Evolutionary conservation across 2,888 invertebrate species (phyloP), one percentile per base, ranked within the genome.

Genomic region (Pheosia gnoma): DNA sequence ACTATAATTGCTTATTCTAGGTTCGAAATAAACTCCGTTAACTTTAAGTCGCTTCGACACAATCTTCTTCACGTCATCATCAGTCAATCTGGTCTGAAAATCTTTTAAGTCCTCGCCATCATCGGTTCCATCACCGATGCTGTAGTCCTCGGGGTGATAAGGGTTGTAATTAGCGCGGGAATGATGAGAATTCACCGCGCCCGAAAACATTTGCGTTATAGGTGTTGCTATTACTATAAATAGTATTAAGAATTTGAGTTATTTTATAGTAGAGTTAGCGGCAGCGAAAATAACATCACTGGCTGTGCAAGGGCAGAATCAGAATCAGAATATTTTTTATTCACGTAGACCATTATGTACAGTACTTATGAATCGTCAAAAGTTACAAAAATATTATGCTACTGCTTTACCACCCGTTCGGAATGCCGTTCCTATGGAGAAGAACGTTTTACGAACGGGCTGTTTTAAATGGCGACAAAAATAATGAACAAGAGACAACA

Each of bases 91-190:
- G 7, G 5, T 13, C 5, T 51, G 13, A 5, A 13, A 13, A 49
- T 49, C 3, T 13, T 10, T 49, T 13, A n/a, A 7, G 51, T 13
- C 4, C 5, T 51, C 51, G 6, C 13, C 51, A 8, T 8, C 52
- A 10, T 52, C 52, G 36, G 25, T 9, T 3, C 36, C 37, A 8
- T 52, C 52, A 25, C 5, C 13, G 9, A 37, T 36, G 10, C 4
- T 39, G 13, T 41, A 41, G 25, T 56, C 56, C 41, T 56, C 56
- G 3, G 56, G 56, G 41, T 56, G 56, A 11, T 56, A 56, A 5
- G 56, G 56, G 25, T 56, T 56, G 3, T n/a, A 5, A 5, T 49
- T 9, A 3, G 49, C 49, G 11, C 49, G 49, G n/a, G 49, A 49
- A 3, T n/a, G 7, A 9, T 10, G 6, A 8, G 52, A 9, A 5